Percentiles rank a stretch among this genome's conserved stretches.
Evolutionary conservation across 2,113 vertebrate genomes (phyloP).

Genomic region (Leucoraja erinaceus): DNA sequence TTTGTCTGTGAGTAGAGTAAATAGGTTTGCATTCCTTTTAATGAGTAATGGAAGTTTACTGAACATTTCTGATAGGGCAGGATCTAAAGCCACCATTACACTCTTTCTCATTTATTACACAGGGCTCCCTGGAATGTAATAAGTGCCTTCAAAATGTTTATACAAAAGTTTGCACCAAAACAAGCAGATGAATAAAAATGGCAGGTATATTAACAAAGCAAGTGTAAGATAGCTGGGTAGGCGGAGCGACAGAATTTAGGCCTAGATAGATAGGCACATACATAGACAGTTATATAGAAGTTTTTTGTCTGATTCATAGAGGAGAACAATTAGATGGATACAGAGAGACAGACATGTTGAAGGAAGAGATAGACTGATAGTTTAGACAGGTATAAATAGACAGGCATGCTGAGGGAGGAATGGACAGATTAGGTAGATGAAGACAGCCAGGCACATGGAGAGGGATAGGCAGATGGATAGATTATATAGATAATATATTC

Average conservation of each 20-base stretch:
- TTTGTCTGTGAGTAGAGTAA: no score
- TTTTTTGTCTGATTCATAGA: neutral
- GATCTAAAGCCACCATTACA: neutral
- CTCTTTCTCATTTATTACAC: neutral
- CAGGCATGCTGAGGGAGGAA: neutral
- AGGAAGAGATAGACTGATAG: neutral
- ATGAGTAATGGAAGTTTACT: neutral
- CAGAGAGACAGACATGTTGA: neutral
- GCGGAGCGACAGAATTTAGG: neutral
- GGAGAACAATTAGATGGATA: neutral
- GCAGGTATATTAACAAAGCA: neutral
- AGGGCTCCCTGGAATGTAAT: neutral
- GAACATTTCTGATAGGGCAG: neutral
- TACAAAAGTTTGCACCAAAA: neutral
- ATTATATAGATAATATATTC: neutral
- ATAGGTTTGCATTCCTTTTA: neutral
- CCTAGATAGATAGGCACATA: neutral
- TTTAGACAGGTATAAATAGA: conserved; percentile 10
- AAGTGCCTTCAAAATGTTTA: neutral
- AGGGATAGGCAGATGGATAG: neutral
- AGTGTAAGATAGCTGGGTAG: neutral
- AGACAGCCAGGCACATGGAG: neutral
- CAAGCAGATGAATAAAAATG: neutral
- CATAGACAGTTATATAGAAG: neutral
- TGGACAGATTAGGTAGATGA: neutral